Base-by-base conservation (phyloP, 1,140 invertebrate species). In the Heliconius melpomene region DNA sequence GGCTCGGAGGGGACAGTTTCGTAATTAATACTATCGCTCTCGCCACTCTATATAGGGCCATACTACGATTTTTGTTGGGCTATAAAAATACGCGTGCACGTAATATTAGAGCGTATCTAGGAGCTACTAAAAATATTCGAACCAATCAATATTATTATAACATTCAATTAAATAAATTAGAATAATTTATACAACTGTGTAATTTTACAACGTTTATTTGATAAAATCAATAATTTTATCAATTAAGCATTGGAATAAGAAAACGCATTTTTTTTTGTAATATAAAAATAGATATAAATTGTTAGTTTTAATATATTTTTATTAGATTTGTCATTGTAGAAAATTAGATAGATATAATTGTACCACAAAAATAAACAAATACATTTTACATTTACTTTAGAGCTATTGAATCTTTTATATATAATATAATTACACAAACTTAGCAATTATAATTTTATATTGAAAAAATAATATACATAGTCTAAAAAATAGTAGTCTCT, bases 11-110 rank as follows among this genome's bases (percentile, higher is more conserved):
- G 85, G 86, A 82, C 77, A 81, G 86, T 93, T 92, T 93, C 89
- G 92, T 91, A 93, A 93, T 91, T 79, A 89, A 85, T 84, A 87
- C 81, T 85, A 87, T 87, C 85, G 83, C 77, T 75, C 74, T 84
- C 78, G 60, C 77, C 80, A 78, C 79, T 87, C 89, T 92, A 88
- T 88, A 87, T 89, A 86, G 85, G 88, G 87, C 75, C 74, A 81
- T 85, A 82, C 87, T 88, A 88, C 88, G 82, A 86, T 90, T 90
- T 85, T 36, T 87, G 83, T 87, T 80, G 74, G 52, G 38, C 52
- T 36, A 77, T 46, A 79, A 72, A 72, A 72, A 72, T 72, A 72
- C n/a, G n/a, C 36, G 20, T 20, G 71, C 32, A n/a, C 71, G 36
- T 72, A 40, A 72, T 2, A 40, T 72, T 72, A 72, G 38, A 36